Percentiles rank a stretch among this genome's conserved stretches.
phyloP scores from a whole-genome alignment of 2,113 vertebrate genomes.

The Hucho hucho region DNA sequence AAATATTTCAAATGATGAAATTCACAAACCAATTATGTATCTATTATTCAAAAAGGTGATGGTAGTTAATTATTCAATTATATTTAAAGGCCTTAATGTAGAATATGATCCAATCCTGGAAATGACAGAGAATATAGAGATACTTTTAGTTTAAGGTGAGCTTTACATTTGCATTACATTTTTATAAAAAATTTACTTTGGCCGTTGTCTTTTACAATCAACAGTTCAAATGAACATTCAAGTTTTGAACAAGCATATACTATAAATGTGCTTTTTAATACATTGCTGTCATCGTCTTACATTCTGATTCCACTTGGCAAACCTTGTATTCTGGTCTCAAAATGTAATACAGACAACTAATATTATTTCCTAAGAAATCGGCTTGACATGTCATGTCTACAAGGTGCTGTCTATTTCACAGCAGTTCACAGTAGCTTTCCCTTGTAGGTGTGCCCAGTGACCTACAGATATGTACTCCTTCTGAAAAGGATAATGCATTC shows the following conservation, averaged over 20 bases:
- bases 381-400: background rate
- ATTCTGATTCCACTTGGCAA: background rate
- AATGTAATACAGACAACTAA: background rate
- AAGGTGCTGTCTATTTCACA: background rate
- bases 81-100: constrained; percentile 21
- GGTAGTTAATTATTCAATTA: constrained; percentile 37
- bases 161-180: no score
- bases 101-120: background rate
- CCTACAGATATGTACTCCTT: background rate
- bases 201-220: background rate
- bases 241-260: background rate
- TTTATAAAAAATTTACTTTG: no score
- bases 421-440: background rate
- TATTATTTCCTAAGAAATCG: background rate
- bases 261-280: background rate
- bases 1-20: constrained; percentile 41
- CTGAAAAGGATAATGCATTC: background rate
- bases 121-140: background rate
- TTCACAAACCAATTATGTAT: constrained; percentile 33
- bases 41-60: constrained; percentile 43
- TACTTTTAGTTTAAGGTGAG: background rate
- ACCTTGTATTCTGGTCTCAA: background rate
- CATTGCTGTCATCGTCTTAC: background rate
- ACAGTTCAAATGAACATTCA: background rate
- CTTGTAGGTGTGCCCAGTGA: background rate